phyloP scores from a whole-genome alignment of 2,888 invertebrate genomes.

The Oligia fasciuncula region DNA sequence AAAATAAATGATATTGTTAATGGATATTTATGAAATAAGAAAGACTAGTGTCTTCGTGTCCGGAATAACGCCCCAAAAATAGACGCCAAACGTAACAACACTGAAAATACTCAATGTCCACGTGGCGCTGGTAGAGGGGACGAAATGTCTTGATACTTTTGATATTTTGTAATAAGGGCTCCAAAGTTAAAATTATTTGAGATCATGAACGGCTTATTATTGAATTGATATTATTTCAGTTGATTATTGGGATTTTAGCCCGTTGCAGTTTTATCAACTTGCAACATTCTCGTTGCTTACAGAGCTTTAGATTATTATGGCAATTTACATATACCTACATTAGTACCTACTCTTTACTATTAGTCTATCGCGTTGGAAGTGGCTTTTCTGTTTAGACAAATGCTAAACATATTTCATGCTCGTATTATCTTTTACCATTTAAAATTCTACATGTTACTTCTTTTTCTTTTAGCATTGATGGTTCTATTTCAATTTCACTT shows the following conservation, averaged over 20 bases:
- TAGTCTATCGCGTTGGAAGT: neutral
- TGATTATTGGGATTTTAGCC: neutral
- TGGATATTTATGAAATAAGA: constrained; percentile 70
- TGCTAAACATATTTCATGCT: neutral
- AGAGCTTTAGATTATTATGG: neutral
- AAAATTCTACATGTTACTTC: no score
- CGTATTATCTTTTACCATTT: neutral
- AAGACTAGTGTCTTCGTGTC: constrained; percentile 76
- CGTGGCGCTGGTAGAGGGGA: constrained; percentile 63
- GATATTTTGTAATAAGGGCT: neutral
- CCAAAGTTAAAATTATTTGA: neutral
- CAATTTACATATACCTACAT: neutral
- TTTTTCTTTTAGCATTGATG: neutral
- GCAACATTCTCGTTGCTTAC: neutral
- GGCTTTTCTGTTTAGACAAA: neutral
- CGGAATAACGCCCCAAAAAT: constrained; percentile 80
- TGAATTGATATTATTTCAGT: neutral
- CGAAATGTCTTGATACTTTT: constrained; percentile 76
- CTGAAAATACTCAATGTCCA: constrained; percentile 80
- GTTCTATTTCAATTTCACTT: neutral
- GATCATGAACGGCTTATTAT: neutral
- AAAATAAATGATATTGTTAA: constrained; percentile 58
- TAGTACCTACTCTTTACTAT: neutral
- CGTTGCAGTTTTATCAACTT: neutral
- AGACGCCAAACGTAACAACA: constrained; percentile 72